These are phyloP conservation scores for Erpobdella octoculata DNA, from an alignment of 2,888 invertebrate genomes.

Conservation along the genomic window DNA sequence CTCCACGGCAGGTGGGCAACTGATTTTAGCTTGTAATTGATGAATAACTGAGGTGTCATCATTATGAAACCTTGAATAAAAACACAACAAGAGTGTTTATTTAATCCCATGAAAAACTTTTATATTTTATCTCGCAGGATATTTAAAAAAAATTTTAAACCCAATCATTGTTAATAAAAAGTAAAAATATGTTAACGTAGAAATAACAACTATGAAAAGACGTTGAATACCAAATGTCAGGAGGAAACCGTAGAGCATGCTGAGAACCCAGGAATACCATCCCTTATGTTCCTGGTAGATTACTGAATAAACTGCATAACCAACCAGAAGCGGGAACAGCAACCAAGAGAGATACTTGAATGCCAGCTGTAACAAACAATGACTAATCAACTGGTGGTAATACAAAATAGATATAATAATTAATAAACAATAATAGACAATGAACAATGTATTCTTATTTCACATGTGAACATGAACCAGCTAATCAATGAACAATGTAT, in stretches of 20 bases:
- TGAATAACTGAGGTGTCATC: conserved; percentile 99
- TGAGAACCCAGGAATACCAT: conserved; percentile 95
- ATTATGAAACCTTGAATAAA: conserved; percentile 76
- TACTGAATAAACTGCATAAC: conserved; percentile 90
- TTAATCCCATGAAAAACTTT: neutral
- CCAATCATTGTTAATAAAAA: neutral
- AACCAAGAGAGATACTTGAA: conserved; percentile 90
- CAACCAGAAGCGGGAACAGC: conserved; percentile 81
- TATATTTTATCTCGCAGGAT: neutral
- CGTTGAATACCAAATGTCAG: conserved; percentile 76
- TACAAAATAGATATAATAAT: no score
- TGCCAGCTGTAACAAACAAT: conserved; percentile 63
- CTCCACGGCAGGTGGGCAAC: conserved; percentile 99
- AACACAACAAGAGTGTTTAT: neutral
- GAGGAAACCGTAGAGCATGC: conserved; percentile 92
- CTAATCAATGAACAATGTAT: neutral
- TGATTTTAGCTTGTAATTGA: conserved; percentile 97
- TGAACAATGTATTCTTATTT: neutral
- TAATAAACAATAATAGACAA: no score
- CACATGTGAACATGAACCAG: neutral
- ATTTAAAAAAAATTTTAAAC: neutral
- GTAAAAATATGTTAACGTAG: no score
- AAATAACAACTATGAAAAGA: no score
- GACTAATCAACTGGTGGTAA: no score
- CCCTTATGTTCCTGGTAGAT: conserved; percentile 89